These are phyloP conservation scores for Nylanderia fulva DNA, from an alignment of 1,140 invertebrate genomes.

Conservation along the genomic window DNA sequence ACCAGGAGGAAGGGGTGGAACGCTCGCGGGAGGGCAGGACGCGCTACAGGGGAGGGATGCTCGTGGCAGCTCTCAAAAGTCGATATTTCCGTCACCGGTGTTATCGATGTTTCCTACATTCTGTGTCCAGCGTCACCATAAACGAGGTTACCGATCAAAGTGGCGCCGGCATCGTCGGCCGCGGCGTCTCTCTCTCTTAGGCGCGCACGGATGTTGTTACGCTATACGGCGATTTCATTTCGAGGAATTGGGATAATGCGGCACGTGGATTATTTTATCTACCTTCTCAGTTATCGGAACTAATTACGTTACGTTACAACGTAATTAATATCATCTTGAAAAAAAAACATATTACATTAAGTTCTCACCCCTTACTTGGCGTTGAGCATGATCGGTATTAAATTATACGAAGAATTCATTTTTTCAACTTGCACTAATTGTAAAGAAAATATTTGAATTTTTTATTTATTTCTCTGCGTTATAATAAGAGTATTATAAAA, in stretches of 20 bases:
- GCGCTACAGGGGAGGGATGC: constrained; percentile 64
- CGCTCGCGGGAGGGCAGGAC: constrained; percentile 51
- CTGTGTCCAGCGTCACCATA: constrained; percentile 81
- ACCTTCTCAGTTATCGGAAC: not conserved
- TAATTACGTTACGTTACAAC: constrained; percentile 21
- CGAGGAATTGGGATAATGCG: constrained; percentile 46
- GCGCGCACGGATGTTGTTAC: constrained; percentile 36
- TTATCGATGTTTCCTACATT: constrained; percentile 84
- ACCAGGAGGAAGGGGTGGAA: constrained; percentile 51
- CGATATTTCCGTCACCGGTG: constrained; percentile 84
- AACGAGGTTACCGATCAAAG: constrained; percentile 85
- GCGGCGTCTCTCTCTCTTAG: constrained; percentile 53
- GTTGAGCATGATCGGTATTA: not conserved
- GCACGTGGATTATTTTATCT: constrained; percentile 29
- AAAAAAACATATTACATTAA: not conserved
- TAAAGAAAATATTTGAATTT: not conserved
- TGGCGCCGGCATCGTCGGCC: constrained; percentile 70
- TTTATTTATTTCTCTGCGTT: too few species aligned
- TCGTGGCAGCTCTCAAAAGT: constrained; percentile 83
- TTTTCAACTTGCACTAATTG: not conserved
- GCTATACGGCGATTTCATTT: not conserved
- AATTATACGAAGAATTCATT: not conserved
- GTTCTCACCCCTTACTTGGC: not conserved
- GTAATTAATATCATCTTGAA: not conserved
- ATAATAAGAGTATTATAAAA: too few species aligned